These are phyloP conservation scores for Stegodyphus dumicola DNA, from an alignment of 1,140 invertebrate genomes.

Conservation along the genomic window DNA sequence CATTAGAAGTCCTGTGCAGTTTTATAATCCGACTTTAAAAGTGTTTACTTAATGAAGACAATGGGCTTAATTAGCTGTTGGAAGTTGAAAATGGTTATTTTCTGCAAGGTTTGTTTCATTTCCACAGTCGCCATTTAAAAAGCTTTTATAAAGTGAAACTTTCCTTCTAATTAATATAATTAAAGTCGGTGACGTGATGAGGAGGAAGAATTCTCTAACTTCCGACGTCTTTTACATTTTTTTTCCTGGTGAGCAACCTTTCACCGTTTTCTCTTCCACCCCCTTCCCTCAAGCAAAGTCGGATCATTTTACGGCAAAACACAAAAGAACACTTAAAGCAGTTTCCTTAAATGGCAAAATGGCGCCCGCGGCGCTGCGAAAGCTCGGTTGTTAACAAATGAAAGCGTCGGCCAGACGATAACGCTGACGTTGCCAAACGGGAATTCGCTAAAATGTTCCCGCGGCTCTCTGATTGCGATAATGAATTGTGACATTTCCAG, in stretches of 20 bases:
- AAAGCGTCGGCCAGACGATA: constrained; percentile 33
- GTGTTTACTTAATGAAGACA: constrained; percentile 56
- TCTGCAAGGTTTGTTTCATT: constrained; percentile 37
- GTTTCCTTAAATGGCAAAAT: constrained; percentile 38
- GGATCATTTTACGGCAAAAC: constrained; percentile 39
- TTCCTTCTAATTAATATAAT: constrained; percentile 54
- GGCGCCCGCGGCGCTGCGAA: constrained; percentile 25
- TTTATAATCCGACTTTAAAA: constrained; percentile 37
- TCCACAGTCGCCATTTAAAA: constrained; percentile 20
- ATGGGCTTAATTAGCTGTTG: constrained; percentile 47
- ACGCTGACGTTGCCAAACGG: constrained; percentile 47
- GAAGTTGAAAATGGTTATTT: constrained; percentile 46
- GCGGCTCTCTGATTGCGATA: constrained; percentile 56
- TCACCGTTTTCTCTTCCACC: not conserved
- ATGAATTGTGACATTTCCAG: constrained; percentile 56
- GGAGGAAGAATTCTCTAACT: not conserved
- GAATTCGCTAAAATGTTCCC: constrained; percentile 53
- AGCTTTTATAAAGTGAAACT: constrained; percentile 45
- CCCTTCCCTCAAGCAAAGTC: not conserved
- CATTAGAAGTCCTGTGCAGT: not conserved
- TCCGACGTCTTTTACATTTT: not conserved
- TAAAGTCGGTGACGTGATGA: constrained; percentile 26
- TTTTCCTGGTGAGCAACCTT: not conserved
- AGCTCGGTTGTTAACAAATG: constrained; percentile 53
- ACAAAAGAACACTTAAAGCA: constrained; percentile 56